Percentiles rank a stretch among this genome's conserved stretches.
phyloP scores from a whole-genome alignment of 2,888 invertebrate genomes.

The Caenorhabditis sp. region DNA sequence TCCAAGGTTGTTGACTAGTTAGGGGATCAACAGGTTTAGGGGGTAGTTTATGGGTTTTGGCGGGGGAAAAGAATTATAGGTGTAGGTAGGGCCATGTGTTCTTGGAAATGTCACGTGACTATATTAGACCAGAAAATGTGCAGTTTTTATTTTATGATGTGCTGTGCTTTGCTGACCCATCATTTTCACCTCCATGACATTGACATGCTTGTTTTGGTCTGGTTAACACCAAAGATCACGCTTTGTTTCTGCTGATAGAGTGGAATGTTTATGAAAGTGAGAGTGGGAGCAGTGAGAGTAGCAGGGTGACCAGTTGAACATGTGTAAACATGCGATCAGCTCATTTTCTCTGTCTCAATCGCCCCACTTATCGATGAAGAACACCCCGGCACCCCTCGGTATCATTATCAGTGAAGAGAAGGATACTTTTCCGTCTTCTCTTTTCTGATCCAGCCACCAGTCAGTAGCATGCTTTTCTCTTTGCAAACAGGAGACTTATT shows the following conservation, averaged over 20 bases:
- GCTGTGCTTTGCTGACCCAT: no score
- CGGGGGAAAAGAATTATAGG: not conserved
- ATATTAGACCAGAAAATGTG: no score
- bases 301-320: constrained; percentile 1
- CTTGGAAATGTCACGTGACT: constrained; percentile 33
- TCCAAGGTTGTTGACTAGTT: constrained; percentile 42
- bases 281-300: no score
- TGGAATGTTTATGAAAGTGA: no score
- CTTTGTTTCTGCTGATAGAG: no score
- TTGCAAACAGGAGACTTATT: constrained; percentile 27
- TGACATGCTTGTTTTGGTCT: no score
- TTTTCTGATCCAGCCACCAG: constrained; percentile 7
- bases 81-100: no score
- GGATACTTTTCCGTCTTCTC: not conserved
- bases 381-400: constrained; percentile 45
- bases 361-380: constrained; percentile 34
- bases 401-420: constrained; percentile 9
- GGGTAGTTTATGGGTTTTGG: constrained; percentile 6
- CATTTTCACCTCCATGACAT: no score
- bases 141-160: no score
- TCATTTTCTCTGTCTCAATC: constrained; percentile 22
- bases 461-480: not conserved
- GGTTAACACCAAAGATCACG: no score
- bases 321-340: constrained; percentile 44
- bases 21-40: constrained; percentile 47